Evolutionary conservation across 2,113 vertebrate species (phyloP).

Genomic region (Calyptomena viridis): DNA sequence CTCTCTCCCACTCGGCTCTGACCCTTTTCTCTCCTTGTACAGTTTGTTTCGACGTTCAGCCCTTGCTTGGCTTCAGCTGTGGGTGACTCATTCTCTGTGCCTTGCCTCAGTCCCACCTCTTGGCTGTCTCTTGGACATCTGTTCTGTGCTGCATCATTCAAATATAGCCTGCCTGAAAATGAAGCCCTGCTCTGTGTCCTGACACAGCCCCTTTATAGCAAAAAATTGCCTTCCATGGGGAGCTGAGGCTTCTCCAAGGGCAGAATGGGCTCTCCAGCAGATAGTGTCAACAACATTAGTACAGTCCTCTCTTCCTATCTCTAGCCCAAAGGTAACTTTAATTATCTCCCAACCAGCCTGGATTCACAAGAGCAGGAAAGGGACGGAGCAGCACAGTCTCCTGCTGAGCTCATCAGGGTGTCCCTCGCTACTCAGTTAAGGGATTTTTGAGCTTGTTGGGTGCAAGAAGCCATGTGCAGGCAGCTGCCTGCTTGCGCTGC

Average conservation of each 20-base stretch:
- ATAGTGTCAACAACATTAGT: neutral
- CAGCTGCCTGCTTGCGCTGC: neutral
- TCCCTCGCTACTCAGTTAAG: neutral
- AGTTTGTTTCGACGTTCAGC: neutral
- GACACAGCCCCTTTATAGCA: neutral
- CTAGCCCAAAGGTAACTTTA: neutral
- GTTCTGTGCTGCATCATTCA: neutral
- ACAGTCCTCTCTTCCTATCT: neutral
- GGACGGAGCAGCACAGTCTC: neutral
- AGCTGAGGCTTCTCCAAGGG: neutral
- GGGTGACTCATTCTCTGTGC: constrained; percentile 16
- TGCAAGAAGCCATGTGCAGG: neutral
- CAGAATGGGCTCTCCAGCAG: neutral
- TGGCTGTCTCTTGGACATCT: constrained; percentile 35
- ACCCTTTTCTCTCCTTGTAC: neutral
- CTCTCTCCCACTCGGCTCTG: neutral
- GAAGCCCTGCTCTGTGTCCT: neutral
- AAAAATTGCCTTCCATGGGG: neutral
- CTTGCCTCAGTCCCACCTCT: constrained; percentile 25
- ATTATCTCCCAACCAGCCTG: neutral
- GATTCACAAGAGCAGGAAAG: neutral
- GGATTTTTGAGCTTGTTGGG: neutral
- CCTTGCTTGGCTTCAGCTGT: neutral
- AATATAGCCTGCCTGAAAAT: neutral
- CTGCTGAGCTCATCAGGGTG: neutral